A percentile compares a stretch with the other conserved stretches of the same genome.
phyloP scores from a whole-genome alignment of 2,797 vertebrate genomes.

The Echiichthys vipera region DNA sequence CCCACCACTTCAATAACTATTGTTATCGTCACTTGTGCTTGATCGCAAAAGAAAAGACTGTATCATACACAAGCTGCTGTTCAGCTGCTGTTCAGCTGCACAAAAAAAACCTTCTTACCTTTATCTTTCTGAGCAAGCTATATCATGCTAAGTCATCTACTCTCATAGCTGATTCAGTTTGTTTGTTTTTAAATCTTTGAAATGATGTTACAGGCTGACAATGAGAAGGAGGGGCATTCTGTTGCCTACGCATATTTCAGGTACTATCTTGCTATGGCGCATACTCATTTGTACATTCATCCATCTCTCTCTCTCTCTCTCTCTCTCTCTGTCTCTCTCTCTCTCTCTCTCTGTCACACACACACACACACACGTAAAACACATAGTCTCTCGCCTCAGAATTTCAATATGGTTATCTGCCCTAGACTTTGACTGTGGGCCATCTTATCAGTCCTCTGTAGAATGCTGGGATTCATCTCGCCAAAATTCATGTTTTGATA shows the following conservation, averaged over 20 bases:
- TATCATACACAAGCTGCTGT: neutral
- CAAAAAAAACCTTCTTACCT: too few species aligned
- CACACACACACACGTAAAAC: conserved; percentile 1
- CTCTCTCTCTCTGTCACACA: too few species aligned
- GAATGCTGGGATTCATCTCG: conserved; percentile 48
- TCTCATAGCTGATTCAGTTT: neutral
- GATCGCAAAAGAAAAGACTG: neutral
- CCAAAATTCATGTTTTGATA: conserved; percentile 57
- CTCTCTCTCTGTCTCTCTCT: too few species aligned
- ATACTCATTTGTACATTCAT: conserved; percentile 42
- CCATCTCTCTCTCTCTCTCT: too few species aligned
- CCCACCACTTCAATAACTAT: neutral
- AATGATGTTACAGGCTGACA: conserved; percentile 15
- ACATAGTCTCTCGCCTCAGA: conserved; percentile 25
- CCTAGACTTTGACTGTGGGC: conserved; percentile 54
- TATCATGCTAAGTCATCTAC: conserved; percentile 1
- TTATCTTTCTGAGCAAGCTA: neutral
- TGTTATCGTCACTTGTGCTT: neutral
- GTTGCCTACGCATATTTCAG: conserved; percentile 20
- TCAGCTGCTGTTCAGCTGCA: neutral
- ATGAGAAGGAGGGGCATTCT: neutral
- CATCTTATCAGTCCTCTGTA: conserved; percentile 65
- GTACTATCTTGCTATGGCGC: conserved; percentile 34
- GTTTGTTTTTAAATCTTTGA: conserved; percentile 20
- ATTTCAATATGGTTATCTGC: conserved; percentile 54